Base-by-base conservation (phyloP, 2,113 vertebrate species). In the Cyphomyrus discorhynchus region DNA sequence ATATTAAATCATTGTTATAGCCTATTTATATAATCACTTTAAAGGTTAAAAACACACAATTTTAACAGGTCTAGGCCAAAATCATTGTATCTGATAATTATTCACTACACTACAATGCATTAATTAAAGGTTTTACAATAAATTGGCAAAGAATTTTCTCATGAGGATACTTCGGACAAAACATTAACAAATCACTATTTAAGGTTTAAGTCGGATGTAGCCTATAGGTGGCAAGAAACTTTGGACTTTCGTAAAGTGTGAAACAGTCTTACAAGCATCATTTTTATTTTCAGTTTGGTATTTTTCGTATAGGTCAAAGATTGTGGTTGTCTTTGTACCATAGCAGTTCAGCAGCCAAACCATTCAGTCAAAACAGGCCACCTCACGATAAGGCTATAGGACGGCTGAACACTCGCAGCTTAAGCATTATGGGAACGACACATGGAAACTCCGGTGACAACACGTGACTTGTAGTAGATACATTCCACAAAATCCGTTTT, bases 391-490 rank as follows among this genome's bases (percentile, higher is more conserved):
- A 27, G 83, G 45, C 83, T 66, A 56, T 49, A 47, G 42, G 82
- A 46, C 19, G 46, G 42, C 21, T 50, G 47, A 49, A 50, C 83
- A 27, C 83, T 15, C 9, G 45, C 47, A 27, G 47, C 83, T 46
- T 31, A 31, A 19, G 85, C 27, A 53, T 56, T 56, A 52, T 87
- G 50, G 85, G 85, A 56, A 56, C 21, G 27, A 87, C 83, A 86
- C 83, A 82, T 46, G 83, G 9, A 31, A 86, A 52, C 47, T 86
- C 47, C 84, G 13, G 84, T 31, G 84, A 50, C 24, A 50, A 17
- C 85, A 87, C 85, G 85, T 87, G 85, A 87, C 50, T 52, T 87
- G 27, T 15, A 52, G 45, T 53, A 53, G n/a, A 87, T 52, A 87
- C 85, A 53, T 52, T 86, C 50, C 50, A 56, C 27, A 84, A 84